Conservation (phyloP, 2,113 vertebrate species). For the Dromiciops gliroides region DNA sequence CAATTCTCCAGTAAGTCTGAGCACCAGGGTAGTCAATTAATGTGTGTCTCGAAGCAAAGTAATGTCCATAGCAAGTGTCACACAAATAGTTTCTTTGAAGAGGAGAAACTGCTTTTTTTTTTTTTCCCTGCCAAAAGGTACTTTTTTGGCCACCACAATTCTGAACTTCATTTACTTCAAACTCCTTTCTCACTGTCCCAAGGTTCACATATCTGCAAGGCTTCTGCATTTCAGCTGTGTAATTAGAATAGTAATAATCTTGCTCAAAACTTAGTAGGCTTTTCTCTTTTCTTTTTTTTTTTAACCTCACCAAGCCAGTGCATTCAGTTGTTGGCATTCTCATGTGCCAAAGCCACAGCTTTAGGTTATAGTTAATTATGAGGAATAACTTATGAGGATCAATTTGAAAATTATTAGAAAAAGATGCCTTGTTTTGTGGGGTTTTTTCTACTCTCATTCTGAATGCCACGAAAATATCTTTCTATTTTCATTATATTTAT, state of each 20-base stretch:
- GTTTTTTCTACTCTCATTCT: constrained; percentile 49
- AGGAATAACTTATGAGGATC: constrained; percentile 57
- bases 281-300: not conserved
- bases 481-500: not conserved
- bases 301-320: not conserved
- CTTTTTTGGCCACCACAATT: constrained; percentile 48
- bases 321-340: constrained; percentile 55
- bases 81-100: constrained; percentile 58
- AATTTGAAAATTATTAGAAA: constrained; percentile 38
- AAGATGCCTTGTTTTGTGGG: constrained; percentile 27
- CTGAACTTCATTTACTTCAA: constrained; percentile 62
- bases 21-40: constrained; percentile 63
- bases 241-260: constrained; percentile 59
- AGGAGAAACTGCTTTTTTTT: constrained; percentile 31
- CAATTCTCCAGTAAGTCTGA: constrained; percentile 36
- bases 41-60: constrained; percentile 54
- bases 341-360: constrained; percentile 58
- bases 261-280: constrained; percentile 58
- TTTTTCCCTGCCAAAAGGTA: constrained; percentile 48
- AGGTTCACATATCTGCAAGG: constrained; percentile 57
- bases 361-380: constrained; percentile 58
- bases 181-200: constrained; percentile 50
- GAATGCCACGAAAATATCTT: not conserved
- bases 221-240: constrained; percentile 57
- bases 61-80: constrained; percentile 45